Evolutionary conservation across 1,140 invertebrate genomes (phyloP).

Genomic region (Parasteatoda tepidariorum): DNA sequence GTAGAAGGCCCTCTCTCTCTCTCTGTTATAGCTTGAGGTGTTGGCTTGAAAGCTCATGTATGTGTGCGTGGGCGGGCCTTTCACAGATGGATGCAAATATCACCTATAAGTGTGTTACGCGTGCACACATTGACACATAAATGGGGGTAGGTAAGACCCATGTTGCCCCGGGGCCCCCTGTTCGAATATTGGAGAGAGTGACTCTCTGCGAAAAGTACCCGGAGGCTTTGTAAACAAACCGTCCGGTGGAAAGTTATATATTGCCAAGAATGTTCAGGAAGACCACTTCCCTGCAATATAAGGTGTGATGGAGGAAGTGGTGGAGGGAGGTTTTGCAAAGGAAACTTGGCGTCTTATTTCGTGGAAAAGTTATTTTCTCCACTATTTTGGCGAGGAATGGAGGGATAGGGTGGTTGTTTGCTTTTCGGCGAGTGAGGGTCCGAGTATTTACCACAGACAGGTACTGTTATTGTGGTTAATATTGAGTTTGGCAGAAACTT

Average conservation of each 20-base stretch:
- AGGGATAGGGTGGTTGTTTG: not conserved
- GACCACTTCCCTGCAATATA: not conserved
- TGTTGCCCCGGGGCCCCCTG: not conserved
- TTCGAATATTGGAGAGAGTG: slow-evolving; percentile 28
- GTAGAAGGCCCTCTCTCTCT: not conserved
- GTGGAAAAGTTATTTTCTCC: not conserved
- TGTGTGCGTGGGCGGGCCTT: not conserved
- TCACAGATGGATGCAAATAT: slow-evolving; percentile 45
- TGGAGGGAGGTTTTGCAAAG: not conserved
- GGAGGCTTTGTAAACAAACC: slow-evolving; percentile 15
- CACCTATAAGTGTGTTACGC: slow-evolving; percentile 50
- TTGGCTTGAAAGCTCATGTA: not conserved
- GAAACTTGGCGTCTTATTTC: not conserved
- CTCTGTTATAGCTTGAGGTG: slow-evolving; percentile 29
- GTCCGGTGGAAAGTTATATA: not conserved
- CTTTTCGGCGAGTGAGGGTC: not conserved
- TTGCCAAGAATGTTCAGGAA: not conserved
- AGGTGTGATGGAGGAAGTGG: not conserved
- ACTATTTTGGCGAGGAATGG: not conserved
- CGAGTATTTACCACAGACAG: not conserved
- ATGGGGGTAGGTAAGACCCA: not conserved
- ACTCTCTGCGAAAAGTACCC: slow-evolving; percentile 10
- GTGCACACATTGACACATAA: slow-evolving; percentile 41
- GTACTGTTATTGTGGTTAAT: not conserved
- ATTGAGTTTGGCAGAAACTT: not conserved